Conservation (phyloP, 2,113 vertebrate species). For the Hippocampus comes region DNA sequence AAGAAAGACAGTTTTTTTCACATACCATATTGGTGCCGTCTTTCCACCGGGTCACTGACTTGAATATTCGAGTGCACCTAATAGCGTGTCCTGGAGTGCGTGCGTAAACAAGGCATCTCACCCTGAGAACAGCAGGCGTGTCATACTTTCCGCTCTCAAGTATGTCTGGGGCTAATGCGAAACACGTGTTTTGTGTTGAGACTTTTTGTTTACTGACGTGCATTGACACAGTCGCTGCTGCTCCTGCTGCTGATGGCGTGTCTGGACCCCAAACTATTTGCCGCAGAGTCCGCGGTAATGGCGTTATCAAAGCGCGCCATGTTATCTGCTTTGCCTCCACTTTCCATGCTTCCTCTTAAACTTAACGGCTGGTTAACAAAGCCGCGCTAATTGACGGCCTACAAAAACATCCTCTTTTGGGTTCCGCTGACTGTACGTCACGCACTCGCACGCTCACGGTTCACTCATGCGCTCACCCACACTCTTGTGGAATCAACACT, state of each 20-base stretch:
- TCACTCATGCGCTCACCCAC: too few species aligned
- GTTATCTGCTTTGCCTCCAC: slow-evolving; percentile 59
- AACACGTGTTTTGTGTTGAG: slow-evolving; percentile 52
- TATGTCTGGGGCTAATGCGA: slow-evolving; percentile 48
- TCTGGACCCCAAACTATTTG: slow-evolving; percentile 46
- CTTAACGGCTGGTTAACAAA: slow-evolving; percentile 39
- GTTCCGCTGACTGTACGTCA: not conserved
- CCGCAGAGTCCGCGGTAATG: slow-evolving; percentile 50
- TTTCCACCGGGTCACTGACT: not conserved
- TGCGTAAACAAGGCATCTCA: slow-evolving; percentile 21
- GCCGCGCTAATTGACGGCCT: slow-evolving; percentile 10
- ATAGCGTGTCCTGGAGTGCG: slow-evolving; percentile 29
- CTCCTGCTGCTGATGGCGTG: slow-evolving; percentile 39
- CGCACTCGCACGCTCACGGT: not conserved
- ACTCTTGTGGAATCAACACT: not conserved
- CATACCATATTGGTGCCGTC: too few species aligned
- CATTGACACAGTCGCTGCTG: slow-evolving; percentile 60
- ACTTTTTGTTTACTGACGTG: slow-evolving; percentile 69
- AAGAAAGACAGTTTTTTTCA: too few species aligned
- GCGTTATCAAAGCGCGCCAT: slow-evolving; percentile 49
- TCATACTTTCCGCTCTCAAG: slow-evolving; percentile 56
- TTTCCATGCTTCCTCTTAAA: slow-evolving; percentile 54
- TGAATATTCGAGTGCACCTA: not conserved
- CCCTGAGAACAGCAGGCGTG: slow-evolving; percentile 32
- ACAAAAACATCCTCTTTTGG: slow-evolving; percentile 36